Base-by-base conservation (phyloP, 1,140 invertebrate species). In the Bombus pascuorum region DNA sequence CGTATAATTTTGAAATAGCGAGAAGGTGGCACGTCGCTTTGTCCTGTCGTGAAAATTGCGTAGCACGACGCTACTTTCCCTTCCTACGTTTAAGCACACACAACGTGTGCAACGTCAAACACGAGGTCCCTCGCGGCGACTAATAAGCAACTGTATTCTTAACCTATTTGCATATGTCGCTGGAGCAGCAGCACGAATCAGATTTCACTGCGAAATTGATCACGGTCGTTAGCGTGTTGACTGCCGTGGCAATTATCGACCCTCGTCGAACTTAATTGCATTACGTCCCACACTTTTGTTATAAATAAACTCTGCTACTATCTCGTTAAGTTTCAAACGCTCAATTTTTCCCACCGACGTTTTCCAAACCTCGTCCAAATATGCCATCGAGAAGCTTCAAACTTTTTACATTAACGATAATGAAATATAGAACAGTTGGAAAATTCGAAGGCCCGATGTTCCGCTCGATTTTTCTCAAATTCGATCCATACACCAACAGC, bases 111-210 rank as follows among this genome's bases (percentile, higher is more conserved):
- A 53, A 73, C 53, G 70, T 62, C 70, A 62, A 81, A 81, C 80
- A 62, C 53, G 10, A 59, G 70, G 53, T 62, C 70, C 37, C 70
- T 81, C 80, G 80, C 70, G 53, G 53, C 80, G 37, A 62, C 18
- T 74, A 74, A 73, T 74, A 81, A 81, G 53, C 53, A 81, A 73
- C 70, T 73, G 80, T 81, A 81, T 81, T 81, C 70, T 65, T 73
- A 81, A 81, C 68, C 70, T 62, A 62, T 81, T 81, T 72, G 80
- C 80, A 57, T 62, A 59, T 9, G 80, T 62, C 47, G 53, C 53
- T 25, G 70, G 53, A 32, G 70, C 70, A 72, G 37, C 34, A 18
- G 34, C 66, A 22, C 44, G 66, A 81, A 72, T 81, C 79, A 42
- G 68, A 59, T 81, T 62, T 62, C 70, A 25, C 73, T 42, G 80